Percentiles rank a stretch among this genome's conserved stretches.
These are phyloP conservation scores for Mimachlamys varia DNA, from an alignment of 2,888 invertebrate species.

Conservation along the genomic window DNA sequence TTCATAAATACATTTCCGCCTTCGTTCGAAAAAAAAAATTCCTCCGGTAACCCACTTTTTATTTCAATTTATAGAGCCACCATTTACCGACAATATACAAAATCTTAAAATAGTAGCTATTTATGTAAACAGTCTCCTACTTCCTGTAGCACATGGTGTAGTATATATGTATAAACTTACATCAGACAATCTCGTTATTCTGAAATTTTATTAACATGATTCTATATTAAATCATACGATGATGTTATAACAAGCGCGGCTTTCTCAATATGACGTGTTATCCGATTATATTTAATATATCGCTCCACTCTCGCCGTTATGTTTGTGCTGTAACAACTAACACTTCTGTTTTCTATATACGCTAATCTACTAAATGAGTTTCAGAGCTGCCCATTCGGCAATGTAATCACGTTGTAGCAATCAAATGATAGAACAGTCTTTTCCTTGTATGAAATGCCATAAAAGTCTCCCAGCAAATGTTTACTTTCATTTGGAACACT, in stretches of 20 bases:
- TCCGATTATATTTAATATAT: background rate
- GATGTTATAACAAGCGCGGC: background rate
- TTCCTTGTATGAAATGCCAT: background rate
- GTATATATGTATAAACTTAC: no score
- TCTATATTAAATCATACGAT: slow-evolving; percentile 9
- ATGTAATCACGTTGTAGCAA: background rate
- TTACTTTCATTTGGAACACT: background rate
- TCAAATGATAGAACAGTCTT: background rate
- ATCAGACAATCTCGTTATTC: background rate
- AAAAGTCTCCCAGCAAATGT: background rate
- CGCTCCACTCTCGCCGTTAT: background rate
- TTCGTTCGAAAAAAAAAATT: background rate
- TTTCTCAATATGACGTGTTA: background rate
- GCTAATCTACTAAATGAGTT: background rate
- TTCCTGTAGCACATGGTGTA: background rate
- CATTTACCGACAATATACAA: background rate
- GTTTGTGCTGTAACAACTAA: background rate
- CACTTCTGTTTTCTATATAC: background rate
- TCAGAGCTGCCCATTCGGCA: background rate
- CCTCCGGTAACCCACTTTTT: background rate
- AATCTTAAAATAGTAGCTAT: background rate
- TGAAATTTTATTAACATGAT: background rate
- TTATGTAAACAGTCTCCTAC: background rate
- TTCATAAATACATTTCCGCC: background rate
- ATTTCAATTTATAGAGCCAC: background rate